Conservation (phyloP, 2,888 invertebrate genomes). For the Drosophila ezoana region DNA sequence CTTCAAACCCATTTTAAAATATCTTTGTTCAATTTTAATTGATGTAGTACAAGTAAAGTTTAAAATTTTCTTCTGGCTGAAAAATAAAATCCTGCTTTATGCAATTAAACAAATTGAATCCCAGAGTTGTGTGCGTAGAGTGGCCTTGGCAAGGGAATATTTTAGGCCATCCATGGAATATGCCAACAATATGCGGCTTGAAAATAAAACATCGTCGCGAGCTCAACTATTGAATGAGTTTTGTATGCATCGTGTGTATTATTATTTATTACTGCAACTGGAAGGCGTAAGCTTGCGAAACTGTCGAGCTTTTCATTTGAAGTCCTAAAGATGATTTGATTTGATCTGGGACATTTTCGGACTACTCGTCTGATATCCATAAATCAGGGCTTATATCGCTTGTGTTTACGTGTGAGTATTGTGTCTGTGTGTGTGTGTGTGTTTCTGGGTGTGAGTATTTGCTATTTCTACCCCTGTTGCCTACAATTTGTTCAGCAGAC, state of each 20-base stretch:
- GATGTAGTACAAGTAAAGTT: no score
- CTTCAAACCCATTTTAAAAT: no score
- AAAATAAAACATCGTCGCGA: constrained; percentile 40
- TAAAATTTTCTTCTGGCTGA: no score
- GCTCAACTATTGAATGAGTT: neutral
- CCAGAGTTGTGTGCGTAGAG: constrained; percentile 31
- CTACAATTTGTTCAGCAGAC: constrained; percentile 73
- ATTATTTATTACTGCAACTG: constrained; percentile 1
- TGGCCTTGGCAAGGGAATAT: no score
- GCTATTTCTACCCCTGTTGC: constrained; percentile 46
- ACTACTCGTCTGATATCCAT: constrained; percentile 57
- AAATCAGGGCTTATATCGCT: constrained; percentile 63
- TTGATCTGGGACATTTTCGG: constrained; percentile 31
- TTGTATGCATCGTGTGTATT: no score
- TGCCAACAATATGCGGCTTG: constrained; percentile 20
- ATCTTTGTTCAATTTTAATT: no score
- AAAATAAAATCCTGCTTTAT: constrained; percentile 69
- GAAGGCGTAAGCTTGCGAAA: constrained; percentile 14
- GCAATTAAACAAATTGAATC: constrained; percentile 69
- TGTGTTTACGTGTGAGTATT: constrained; percentile 23
- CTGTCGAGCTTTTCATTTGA: constrained; percentile 20
- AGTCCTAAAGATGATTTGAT: constrained; percentile 28
- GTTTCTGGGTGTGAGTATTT: constrained; percentile 25
- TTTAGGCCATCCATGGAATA: constrained; percentile 26
- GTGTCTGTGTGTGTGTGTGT: constrained; percentile 22